Conservation (phyloP, 2,113 vertebrate genomes). For the Setophaga petechia region DNA sequence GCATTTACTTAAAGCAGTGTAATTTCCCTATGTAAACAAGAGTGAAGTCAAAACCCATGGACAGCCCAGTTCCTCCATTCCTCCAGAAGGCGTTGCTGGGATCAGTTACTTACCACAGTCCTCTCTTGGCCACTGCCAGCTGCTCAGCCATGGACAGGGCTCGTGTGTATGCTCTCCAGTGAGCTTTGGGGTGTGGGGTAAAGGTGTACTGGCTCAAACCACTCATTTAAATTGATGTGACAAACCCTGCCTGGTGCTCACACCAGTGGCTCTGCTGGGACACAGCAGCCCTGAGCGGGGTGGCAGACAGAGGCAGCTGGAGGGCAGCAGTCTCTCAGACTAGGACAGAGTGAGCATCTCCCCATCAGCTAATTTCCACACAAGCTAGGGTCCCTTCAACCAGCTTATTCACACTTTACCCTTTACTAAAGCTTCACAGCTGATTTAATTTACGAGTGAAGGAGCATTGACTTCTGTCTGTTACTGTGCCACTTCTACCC, state of each 20-base stretch:
- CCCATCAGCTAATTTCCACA: background rate
- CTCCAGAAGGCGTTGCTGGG: background rate
- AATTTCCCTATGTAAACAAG: conserved; percentile 9
- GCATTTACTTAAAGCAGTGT: conserved; percentile 18
- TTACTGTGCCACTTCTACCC: background rate
- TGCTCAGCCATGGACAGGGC: accelerated
- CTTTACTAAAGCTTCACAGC: background rate
- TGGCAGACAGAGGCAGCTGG: background rate
- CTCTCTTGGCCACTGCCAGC: background rate
- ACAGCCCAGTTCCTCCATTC: background rate
- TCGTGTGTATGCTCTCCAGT: accelerated
- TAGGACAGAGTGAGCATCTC: background rate
- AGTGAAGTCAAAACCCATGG: background rate
- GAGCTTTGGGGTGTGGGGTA: background rate
- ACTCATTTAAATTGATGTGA: background rate
- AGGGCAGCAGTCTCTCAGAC: background rate
- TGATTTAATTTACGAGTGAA: background rate
- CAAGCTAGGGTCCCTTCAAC: background rate
- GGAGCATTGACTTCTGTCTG: background rate
- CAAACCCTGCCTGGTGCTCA: background rate
- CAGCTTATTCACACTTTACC: background rate
- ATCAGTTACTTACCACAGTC: background rate
- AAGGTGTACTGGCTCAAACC: background rate
- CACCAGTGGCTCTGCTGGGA: accelerated
- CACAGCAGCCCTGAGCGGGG: background rate